Evolutionary conservation across 2,113 vertebrate genomes (phyloP), one percentile per base, ranked within the genome.

Genomic region (Monarcha castaneiventris): DNA sequence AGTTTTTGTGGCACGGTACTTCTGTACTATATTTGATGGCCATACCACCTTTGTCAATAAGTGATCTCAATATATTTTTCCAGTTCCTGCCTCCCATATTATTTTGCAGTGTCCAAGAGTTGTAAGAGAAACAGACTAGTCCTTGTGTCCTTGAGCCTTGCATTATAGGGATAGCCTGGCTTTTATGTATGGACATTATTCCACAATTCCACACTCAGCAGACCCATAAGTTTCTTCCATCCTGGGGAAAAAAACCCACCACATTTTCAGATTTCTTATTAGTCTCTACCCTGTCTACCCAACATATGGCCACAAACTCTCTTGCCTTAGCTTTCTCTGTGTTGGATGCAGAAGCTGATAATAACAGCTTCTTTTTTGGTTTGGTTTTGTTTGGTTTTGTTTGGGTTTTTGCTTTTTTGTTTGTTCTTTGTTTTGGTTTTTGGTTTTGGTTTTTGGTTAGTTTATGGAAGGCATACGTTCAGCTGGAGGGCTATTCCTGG

Each of bases 221-320:
- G 26, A 58, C 10, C 6, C 16, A 0, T 46, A 82, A 27, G 9
- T 55, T 79, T 93, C 39, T 90, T 80, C 39, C 29, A 35, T 62
- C 33, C 8, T 25, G 8, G 32, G 7, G 12, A 8, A 21, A 73
- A 67, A 55, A 55, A 7, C 1, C 1, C 12, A 19, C 5, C 3
- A 78, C 3, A 13, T 20, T 76, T 89, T 74, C 54, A 74, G 13
- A 46, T 62, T 80, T 76, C 51, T n/a, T 72, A 13, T 80, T 59
- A 67, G 22, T 35, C 6, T 80, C 25, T 88, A 68, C 13, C 5
- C 33, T 56, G 20, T 54, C 49, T 69, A 77, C 16, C 33, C 61
- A 80, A 49, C 39, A 83, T 35, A 76, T 5, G 22, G 68, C 7
- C 22, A 64, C 72, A 92, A 64, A 71, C 4, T 27, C 19, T 69